Evolutionary conservation across 2,888 invertebrate species (phyloP), one percentile per base, ranked within the genome.

Genomic region (Leptinotarsa rubiginosa): DNA sequence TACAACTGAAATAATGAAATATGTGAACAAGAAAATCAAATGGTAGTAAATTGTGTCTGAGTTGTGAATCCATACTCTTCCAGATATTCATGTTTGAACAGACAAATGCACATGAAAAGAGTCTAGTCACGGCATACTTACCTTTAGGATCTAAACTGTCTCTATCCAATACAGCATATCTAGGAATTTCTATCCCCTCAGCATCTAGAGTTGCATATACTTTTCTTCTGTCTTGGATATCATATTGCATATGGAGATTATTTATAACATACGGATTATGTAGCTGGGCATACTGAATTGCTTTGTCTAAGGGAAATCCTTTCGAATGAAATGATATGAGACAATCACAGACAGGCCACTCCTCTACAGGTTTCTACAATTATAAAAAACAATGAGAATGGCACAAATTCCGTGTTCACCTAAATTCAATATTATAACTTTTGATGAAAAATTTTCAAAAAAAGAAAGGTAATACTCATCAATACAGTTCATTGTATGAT

Each of bases 261-360:
- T 99, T 99, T 83, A 99, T 96, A 79, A 98, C 95, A 87, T 97
- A 99, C 0, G 99, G 99, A 87, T 95, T 95, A 80, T 97, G 91
- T 75, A 98, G 89, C 84, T 95, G 95, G 72, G 97, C 95, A 89
- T 99, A 99, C 84, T 95, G 95, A 83, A 99, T 97, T 47, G 99
- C 99, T 89, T 99, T 99, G 85, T 98, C 97, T 78, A 99, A 90
- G 0, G 99, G 99, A 89, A 99, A 99, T 52, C 99, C 98, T 89
- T 97, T 97, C 4, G 98, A 98, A 88, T 98, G 98, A 88, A 99
- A 99, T 72, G 98, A 98, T 84, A 99, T 97, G 66, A 99, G 91
- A 86, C 98, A 99, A 89, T 99, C 99, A 86, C 98, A 98, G 70
- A 95, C 90, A 2, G 99, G 99, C 99, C 99, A 99, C 86, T 97